Conservation (phyloP, 2,888 invertebrate species). For the Neoascia interrupta region DNA sequence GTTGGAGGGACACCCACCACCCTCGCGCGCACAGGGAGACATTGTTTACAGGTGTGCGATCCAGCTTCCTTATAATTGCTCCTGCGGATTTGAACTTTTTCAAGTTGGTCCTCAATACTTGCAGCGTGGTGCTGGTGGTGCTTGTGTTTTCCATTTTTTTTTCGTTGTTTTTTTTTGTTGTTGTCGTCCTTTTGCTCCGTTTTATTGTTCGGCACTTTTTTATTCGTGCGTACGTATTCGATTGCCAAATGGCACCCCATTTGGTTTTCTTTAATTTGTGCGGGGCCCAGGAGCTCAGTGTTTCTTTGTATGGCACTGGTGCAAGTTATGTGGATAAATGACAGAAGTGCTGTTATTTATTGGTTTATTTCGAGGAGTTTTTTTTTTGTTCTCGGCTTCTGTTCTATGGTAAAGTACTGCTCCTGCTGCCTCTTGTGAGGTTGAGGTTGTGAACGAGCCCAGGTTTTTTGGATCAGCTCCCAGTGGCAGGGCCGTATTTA, state of each 20-base stretch:
- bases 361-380: conserved; percentile 40
- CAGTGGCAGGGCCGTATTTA: conserved; percentile 53
- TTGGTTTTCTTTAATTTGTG: conserved; percentile 69
- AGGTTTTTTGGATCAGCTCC: conserved; percentile 63
- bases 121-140: conserved; percentile 16
- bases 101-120: conserved; percentile 15
- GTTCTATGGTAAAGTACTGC: conserved; percentile 50
- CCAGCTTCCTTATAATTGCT: conserved; percentile 66
- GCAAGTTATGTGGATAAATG: conserved; percentile 79
- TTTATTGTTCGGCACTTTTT: conserved; percentile 57
- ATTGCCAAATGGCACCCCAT: conserved; percentile 70
- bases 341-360: conserved; percentile 80
- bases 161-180: not conserved
- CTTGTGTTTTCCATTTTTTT: conserved; percentile 9
- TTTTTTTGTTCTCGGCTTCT: conserved; percentile 28
- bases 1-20: conserved; percentile 40
- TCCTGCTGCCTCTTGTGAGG: conserved; percentile 28
- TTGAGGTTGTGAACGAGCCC: conserved; percentile 40
- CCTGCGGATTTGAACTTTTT: conserved; percentile 68
- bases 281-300: conserved; percentile 46
- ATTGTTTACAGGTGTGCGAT: conserved; percentile 63
- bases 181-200: conserved; percentile 27
- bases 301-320: conserved; percentile 72
- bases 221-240: conserved; percentile 65
- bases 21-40: conserved; percentile 32